A percentile compares a stretch with the other conserved stretches of the same genome.
Evolutionary conservation across 2,113 vertebrate genomes (phyloP).

Genomic region (Naja naja): DNA sequence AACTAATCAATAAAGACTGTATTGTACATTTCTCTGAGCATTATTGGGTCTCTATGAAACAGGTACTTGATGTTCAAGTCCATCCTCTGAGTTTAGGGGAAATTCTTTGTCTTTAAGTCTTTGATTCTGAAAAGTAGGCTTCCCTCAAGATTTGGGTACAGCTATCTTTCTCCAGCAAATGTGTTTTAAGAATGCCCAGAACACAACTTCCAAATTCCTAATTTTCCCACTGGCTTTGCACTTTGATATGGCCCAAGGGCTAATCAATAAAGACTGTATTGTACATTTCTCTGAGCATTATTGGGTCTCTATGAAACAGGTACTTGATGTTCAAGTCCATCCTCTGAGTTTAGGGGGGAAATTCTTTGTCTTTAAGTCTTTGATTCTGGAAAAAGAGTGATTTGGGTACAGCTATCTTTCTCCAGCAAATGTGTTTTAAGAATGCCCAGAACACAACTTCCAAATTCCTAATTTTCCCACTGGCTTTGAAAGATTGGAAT

Average conservation of each 20-base stretch:
- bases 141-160: not conserved
- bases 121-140: not conserved
- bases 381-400: not conserved
- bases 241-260: no score
- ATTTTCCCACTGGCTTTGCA: not conserved
- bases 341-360: not conserved
- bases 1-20: no score
- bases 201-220: not conserved
- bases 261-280: no score
- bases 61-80: not conserved
- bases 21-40: not conserved
- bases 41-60: not conserved
- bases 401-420: not conserved
- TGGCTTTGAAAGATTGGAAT: not conserved
- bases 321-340: not conserved
- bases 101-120: not conserved
- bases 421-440: not conserved
- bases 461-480: not conserved
- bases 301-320: not conserved
- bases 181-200: no score
- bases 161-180: not conserved
- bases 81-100: not conserved
- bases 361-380: not conserved
- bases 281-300: not conserved
- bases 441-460: not conserved